Evolutionary conservation across 2,888 invertebrate genomes (phyloP).

Genomic region (Acleris emargana): DNA sequence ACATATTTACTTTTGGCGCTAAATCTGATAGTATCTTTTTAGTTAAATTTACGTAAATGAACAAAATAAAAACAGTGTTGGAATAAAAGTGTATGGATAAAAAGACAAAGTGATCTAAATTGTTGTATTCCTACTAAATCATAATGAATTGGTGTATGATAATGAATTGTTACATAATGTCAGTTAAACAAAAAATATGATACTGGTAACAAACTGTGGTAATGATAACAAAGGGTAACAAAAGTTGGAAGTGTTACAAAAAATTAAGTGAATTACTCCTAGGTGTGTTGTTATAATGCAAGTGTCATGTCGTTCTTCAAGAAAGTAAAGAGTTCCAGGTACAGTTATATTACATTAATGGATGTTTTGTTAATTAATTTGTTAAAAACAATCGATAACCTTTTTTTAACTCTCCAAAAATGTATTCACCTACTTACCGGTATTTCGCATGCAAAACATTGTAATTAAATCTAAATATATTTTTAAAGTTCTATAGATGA

Average conservation of each 20-base stretch:
- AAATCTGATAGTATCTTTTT: background rate
- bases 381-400: too few relatives aligned
- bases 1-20: background rate
- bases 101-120: too few relatives aligned
- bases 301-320: constrained; percentile 46
- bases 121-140: background rate
- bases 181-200: background rate
- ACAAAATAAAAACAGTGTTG: background rate
- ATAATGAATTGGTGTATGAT: background rate
- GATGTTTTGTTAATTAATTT: too few relatives aligned
- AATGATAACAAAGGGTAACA: background rate
- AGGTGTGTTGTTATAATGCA: background rate
- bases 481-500: too few relatives aligned
- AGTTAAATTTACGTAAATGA: background rate
- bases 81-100: background rate
- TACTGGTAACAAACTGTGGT: background rate
- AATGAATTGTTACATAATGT: background rate
- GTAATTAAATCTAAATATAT: too few relatives aligned
- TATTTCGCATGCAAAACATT: too few relatives aligned
- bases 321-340: constrained; percentile 53
- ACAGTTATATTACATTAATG: too few relatives aligned
- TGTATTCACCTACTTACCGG: too few relatives aligned
- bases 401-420: too few relatives aligned
- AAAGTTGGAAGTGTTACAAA: constrained; percentile 1
- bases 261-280: background rate